These are phyloP conservation scores for Ptychobarbus kaznakovi DNA, from an alignment of 2,797 vertebrate species.

Conservation along the genomic window DNA sequence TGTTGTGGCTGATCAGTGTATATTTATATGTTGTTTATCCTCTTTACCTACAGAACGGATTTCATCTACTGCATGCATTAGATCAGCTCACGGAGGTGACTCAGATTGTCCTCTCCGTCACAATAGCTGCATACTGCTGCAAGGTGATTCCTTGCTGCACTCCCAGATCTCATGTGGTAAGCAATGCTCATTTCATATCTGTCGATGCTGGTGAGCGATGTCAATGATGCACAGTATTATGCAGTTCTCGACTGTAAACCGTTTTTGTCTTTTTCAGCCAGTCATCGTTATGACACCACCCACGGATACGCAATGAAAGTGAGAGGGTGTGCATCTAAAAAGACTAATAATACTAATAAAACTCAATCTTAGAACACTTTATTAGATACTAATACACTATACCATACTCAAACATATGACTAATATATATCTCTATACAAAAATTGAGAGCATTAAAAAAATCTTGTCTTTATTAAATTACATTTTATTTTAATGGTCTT, in stretches of 20 bases:
- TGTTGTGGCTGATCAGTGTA: neutral
- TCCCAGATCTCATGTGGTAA: conserved; percentile 19
- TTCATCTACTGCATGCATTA: accelerated
- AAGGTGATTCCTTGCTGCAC: conserved; percentile 57
- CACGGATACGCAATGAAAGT: neutral
- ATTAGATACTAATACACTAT: neutral
- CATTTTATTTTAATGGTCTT: neutral
- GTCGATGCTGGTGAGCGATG: neutral
- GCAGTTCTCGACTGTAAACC: neutral
- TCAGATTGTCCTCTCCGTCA: conserved; percentile 47
- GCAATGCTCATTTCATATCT: neutral
- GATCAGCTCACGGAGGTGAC: neutral
- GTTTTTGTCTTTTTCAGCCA: conserved; percentile 22
- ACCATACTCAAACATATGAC: neutral
- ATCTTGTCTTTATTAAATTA: neutral
- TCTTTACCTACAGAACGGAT: conserved; percentile 1
- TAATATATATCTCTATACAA: neutral
- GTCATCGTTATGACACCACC: neutral
- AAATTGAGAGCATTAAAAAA: neutral
- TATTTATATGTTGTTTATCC: neutral
- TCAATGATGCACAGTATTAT: neutral
- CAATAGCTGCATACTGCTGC: conserved; percentile 56
- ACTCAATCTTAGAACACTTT: neutral
- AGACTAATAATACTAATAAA: neutral
- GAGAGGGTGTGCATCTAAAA: neutral